A percentile compares a stretch with the other conserved stretches of the same genome.
These are phyloP conservation scores for Trichomalopsis sarcophagae DNA, from an alignment of 1,140 invertebrate genomes.

Conservation along the genomic window DNA sequence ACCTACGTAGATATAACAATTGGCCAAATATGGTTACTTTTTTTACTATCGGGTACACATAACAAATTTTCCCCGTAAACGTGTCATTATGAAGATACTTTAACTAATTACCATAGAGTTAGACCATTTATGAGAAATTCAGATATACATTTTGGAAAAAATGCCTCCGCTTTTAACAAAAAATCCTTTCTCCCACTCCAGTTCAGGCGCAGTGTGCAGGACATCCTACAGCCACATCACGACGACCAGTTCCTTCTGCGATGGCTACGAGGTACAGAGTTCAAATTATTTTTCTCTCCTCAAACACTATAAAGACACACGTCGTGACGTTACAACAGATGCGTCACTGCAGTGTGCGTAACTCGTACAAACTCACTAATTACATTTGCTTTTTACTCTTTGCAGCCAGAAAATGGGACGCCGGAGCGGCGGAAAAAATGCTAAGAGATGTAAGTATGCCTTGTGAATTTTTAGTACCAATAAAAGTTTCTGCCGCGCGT, in stretches of 20 bases:
- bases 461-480: conserved; percentile 1
- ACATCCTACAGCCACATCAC: conserved; percentile 81
- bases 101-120: no score
- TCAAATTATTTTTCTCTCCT: conserved; percentile 57
- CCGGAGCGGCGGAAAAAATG: conserved; percentile 90
- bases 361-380: background rate
- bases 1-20: no score
- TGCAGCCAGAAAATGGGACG: conserved; percentile 88
- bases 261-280: conserved; percentile 84
- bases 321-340: no score
- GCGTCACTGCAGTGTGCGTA: background rate
- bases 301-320: background rate
- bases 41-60: no score
- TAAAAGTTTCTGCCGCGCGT: background rate
- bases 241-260: conserved; percentile 87
- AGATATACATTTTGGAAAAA: no score
- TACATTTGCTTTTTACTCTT: conserved; percentile 45
- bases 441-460: conserved; percentile 83
- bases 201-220: conserved; percentile 82
- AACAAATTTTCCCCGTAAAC: no score
- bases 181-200: conserved; percentile 62
- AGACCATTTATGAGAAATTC: no score
- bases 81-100: no score
- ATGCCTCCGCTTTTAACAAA: background rate
- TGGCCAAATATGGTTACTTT: no score